Evolutionary conservation across 2,797 vertebrate genomes (phyloP), one percentile per base, ranked within the genome.

Genomic region (Myotis planiceps): DNA sequence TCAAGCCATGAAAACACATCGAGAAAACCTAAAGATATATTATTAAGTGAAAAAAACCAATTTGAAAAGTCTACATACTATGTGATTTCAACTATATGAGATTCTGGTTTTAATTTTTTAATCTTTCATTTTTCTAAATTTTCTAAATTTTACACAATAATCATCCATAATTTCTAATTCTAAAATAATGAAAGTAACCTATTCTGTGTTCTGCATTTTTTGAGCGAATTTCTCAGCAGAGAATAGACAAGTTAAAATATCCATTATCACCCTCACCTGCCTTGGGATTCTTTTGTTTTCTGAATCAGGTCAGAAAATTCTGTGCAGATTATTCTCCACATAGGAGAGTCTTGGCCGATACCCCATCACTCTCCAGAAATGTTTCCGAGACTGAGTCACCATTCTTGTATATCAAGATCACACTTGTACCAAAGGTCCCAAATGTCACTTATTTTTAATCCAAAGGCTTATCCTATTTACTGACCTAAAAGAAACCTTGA

Each of bases 61-160:
- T 66, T 23, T 29, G 21, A 76, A 84, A 84, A 75, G 47, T n/a
- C 60, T 74, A 19, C 21, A 5, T 45, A 45, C 5, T 10, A 6
- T 45, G 29, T 34, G 6, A 60, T 92, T 84, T 63, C 71, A 66
- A 58, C 68, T 37, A 39, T 39, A 32, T n/a, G 34, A 53, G 47
- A 76, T 84, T 55, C n/a, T 85, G 12, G 21, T n/a, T 88, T 94
- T 79, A 75, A 92, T 42, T 95, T 92, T 84, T 93, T 49, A 53
- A 27, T 69, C 51, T 90, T 88, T 92, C 14, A 34, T 83, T 83
- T 85, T 83, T 76, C 72, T 95, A 78, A 71, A 76, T 83, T 85
- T 83, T 76, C 72, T 95, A 78, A 71, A 76, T 27, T 72, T 88
- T 85, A 80, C 4, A 71, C 8, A 71, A 23, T 25, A 7, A 60